These are phyloP conservation scores for Montipora sp. DNA, from an alignment of 64 coral and sea anemone species.

Conservation along the genomic window DNA sequence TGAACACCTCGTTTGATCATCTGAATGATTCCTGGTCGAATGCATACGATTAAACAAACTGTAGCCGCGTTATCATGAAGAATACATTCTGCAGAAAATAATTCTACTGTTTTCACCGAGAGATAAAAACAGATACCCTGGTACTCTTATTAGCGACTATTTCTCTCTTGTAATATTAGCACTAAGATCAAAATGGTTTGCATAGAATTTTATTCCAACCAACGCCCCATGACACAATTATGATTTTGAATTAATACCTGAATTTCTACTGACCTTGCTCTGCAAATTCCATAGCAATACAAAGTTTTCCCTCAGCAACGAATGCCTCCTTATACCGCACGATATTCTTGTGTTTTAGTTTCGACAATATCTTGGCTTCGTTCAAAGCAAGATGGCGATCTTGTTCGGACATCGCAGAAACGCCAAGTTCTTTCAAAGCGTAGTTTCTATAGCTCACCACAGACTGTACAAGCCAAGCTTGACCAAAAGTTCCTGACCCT, in stretches of 20 bases:
- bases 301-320: slow-evolving; percentile 69
- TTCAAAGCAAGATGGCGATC: slow-evolving; percentile 92
- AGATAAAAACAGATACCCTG: too few species aligned
- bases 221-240: neutral
- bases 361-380: slow-evolving; percentile 86
- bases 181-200: too few species aligned
- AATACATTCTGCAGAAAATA: too few species aligned
- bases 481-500: slow-evolving; percentile 86
- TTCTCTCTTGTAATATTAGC: too few species aligned
- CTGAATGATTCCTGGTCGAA: too few species aligned
- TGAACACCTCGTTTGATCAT: too few species aligned
- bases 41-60: too few species aligned
- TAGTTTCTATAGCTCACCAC: slow-evolving; percentile 67
- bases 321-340: slow-evolving; percentile 96
- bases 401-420: slow-evolving; percentile 42
- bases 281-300: slow-evolving; percentile 97
- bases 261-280: slow-evolving; percentile 72
- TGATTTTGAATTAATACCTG: neutral
- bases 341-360: slow-evolving; percentile 96
- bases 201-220: too few species aligned
- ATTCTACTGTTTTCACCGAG: too few species aligned
- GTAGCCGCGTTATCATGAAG: too few species aligned
- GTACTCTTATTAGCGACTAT: too few species aligned
- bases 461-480: slow-evolving; percentile 84
- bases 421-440: slow-evolving; percentile 84